These are phyloP conservation scores for Nomia melanderi DNA, from an alignment of 1,140 invertebrate species.

Conservation along the genomic window DNA sequence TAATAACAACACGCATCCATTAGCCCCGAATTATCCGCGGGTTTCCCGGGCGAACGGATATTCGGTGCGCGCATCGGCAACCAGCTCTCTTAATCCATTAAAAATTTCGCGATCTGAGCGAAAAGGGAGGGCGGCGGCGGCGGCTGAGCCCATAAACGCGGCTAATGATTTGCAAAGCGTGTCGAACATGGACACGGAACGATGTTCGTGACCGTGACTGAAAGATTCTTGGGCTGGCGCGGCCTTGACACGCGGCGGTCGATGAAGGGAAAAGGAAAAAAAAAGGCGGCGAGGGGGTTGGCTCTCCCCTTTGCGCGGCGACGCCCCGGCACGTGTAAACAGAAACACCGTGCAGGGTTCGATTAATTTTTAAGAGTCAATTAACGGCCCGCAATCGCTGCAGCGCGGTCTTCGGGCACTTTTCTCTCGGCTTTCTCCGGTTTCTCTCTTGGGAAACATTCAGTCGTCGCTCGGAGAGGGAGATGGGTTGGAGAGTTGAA, in stretches of 20 bases:
- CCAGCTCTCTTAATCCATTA: background rate
- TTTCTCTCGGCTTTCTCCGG: too few species aligned
- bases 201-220: conserved; percentile 63
- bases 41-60: background rate
- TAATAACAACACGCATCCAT: background rate
- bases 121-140: background rate
- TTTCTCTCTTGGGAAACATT: too few species aligned
- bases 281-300: background rate
- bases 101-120: background rate
- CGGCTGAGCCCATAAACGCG: conserved; percentile 12
- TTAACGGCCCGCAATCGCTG: too few species aligned
- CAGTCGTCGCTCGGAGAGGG: too few species aligned
- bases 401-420: too few species aligned
- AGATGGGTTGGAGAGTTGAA: too few species aligned
- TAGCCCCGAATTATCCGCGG: background rate
- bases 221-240: conserved; percentile 39
- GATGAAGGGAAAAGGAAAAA: conserved; percentile 50
- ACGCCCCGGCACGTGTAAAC: conserved; percentile 27
- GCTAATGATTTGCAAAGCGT: conserved; percentile 20
- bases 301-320: conserved; percentile 17
- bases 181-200: conserved; percentile 22
- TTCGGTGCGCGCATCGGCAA: background rate
- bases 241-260: conserved; percentile 57
- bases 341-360: background rate
- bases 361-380: conserved; percentile 3